A percentile compares a stretch with the other conserved stretches of the same genome.
Evolutionary conservation across 2,797 vertebrate species (phyloP).

Genomic region (Brachyrhaphis roseni): DNA sequence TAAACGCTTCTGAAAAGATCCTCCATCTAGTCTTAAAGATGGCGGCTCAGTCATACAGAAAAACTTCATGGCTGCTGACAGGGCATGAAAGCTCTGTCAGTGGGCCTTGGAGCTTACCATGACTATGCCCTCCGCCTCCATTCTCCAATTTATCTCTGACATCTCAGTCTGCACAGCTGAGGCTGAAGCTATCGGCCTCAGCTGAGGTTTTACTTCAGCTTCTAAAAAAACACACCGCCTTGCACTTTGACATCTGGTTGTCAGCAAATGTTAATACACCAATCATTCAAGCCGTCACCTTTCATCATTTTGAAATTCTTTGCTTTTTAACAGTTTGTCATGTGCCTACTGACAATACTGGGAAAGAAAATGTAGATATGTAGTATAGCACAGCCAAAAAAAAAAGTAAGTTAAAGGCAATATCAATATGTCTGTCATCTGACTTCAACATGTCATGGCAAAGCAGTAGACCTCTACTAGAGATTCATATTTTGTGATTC

Average conservation of each 20-base stretch:
- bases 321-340: slow-evolving; percentile 2
- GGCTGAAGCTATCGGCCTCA: slow-evolving; percentile 23
- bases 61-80: slow-evolving; percentile 39
- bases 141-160: slow-evolving; percentile 51
- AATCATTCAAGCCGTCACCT: background rate
- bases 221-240: slow-evolving; percentile 10
- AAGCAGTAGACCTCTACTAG: background rate
- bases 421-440: background rate
- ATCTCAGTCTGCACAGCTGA: slow-evolving; percentile 40
- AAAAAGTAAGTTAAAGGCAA: background rate
- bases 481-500: background rate
- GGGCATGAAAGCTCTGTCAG: slow-evolving; percentile 56
- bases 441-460: background rate
- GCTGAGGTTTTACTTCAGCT: slow-evolving; percentile 24
- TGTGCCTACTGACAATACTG: background rate
- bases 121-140: slow-evolving; percentile 49
- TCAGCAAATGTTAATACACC: slow-evolving; percentile 13
- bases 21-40: slow-evolving; percentile 29
- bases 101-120: slow-evolving; percentile 29
- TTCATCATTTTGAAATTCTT: background rate
- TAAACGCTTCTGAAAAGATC: slow-evolving; percentile 17
- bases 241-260: slow-evolving; percentile 30
- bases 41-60: slow-evolving; percentile 14
- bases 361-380: background rate
- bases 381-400: background rate